Evolutionary conservation across 2,888 invertebrate genomes (phyloP).

Genomic region (Spisula subtruncata): DNA sequence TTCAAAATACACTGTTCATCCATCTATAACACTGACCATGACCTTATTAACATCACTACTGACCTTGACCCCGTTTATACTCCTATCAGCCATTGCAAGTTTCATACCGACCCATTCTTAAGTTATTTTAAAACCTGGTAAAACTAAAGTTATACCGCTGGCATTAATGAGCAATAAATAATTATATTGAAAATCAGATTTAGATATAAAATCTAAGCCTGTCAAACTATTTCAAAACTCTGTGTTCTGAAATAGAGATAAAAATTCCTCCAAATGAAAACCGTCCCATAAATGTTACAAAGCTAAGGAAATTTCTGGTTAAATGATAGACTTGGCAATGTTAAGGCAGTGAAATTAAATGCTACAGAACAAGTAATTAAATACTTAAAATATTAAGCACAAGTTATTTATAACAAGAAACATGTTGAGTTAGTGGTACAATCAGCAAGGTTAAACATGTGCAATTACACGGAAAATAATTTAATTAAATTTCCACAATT

Average conservation of each 20-base stretch:
- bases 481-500: background rate
- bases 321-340: background rate
- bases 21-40: too few species aligned
- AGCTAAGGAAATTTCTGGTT: background rate
- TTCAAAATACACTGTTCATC: too few species aligned
- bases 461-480: background rate
- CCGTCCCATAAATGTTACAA: background rate
- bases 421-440: background rate
- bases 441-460: background rate
- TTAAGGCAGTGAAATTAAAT: conserved; percentile 6
- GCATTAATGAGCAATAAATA: too few species aligned
- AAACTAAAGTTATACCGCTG: too few species aligned
- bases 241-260: background rate
- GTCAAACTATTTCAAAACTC: too few species aligned
- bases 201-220: too few species aligned
- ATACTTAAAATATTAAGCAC: background rate
- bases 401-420: conserved; percentile 8
- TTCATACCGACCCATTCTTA: too few species aligned
- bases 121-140: too few species aligned
- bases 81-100: too few species aligned
- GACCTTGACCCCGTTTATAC: too few species aligned
- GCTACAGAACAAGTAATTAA: background rate
- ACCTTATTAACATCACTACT: too few species aligned
- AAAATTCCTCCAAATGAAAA: background rate
- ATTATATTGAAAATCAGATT: background rate